A percentile compares a stretch with the other conserved stretches of the same genome.
Evolutionary conservation across 2,888 invertebrate genomes (phyloP).

Genomic region (Schizotus pectinicornis): DNA sequence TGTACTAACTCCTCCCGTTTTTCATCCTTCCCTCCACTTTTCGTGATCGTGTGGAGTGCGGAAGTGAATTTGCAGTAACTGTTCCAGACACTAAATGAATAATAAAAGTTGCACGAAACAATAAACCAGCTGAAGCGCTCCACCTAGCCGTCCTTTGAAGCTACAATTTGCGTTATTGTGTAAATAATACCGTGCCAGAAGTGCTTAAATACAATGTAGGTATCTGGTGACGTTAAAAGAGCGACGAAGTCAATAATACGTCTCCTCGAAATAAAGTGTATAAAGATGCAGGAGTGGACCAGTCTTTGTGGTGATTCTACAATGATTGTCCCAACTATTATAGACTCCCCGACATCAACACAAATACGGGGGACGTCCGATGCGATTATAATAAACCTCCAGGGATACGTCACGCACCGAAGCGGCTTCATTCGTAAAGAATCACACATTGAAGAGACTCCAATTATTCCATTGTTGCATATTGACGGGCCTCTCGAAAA

Average conservation of each 20-base stretch:
- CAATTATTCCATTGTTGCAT: conserved; percentile 50
- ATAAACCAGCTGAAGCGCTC: background rate
- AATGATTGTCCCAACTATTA: background rate
- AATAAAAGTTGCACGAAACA: too few relatives aligned
- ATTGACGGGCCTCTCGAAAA: conserved; percentile 45
- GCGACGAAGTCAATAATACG: conserved; percentile 19
- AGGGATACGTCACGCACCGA: conserved; percentile 36
- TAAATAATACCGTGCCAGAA: conserved; percentile 21
- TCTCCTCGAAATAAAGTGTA: conserved; percentile 7
- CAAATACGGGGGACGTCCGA: conserved; percentile 14
- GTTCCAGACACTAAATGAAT: too few relatives aligned
- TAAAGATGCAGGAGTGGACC: conserved; percentile 20
- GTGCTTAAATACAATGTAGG: conserved; percentile 23
- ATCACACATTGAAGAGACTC: conserved; percentile 44
- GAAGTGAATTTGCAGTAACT: too few relatives aligned
- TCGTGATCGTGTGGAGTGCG: too few relatives aligned
- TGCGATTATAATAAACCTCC: conserved; percentile 14
- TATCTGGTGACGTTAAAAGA: conserved; percentile 16
- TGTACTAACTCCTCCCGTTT: too few relatives aligned
- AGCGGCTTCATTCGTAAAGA: conserved; percentile 51
- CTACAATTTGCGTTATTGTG: conserved; percentile 23
- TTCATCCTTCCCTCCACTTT: too few relatives aligned
- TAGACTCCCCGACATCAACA: background rate
- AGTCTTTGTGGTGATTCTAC: conserved; percentile 17
- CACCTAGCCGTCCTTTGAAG: conserved; percentile 15